These are phyloP conservation scores for Amphiura filiformis DNA, from an alignment of 35 echinoderm and acorn worm genomes.

Conservation along the genomic window DNA sequence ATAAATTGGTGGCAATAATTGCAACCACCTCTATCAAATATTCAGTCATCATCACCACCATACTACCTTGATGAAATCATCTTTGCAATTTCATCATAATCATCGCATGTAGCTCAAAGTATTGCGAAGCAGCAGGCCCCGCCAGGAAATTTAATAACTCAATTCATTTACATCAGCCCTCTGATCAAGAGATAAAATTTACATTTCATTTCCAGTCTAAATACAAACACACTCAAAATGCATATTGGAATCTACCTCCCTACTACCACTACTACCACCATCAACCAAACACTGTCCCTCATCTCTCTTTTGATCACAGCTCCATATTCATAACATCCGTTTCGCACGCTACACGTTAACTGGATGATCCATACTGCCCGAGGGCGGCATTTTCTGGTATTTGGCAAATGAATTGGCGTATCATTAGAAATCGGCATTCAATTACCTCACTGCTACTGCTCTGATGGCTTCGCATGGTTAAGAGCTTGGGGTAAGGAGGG, in stretches of 20 bases:
- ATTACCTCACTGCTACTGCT: not conserved
- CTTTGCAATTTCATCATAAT: not conserved
- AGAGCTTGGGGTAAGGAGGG: not conserved
- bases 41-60: not conserved
- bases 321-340: not conserved
- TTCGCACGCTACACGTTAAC: not conserved
- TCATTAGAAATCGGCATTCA: slow-evolving; percentile 11
- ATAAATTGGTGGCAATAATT: too few relatives aligned
- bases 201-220: not conserved
- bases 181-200: not conserved
- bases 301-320: not conserved
- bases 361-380: not conserved
- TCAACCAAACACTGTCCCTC: not conserved
- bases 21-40: not conserved
- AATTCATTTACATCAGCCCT: not conserved
- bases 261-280: not conserved
- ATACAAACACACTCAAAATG: not conserved
- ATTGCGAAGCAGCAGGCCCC: too few relatives aligned
- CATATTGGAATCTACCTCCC: too few relatives aligned
- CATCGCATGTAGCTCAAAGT: not conserved
- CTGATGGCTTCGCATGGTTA: not conserved
- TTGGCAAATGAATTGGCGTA: not conserved
- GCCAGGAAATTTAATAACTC: not conserved
- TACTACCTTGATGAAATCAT: not conserved
- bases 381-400: not conserved